These are phyloP conservation scores for Diorhabda sublineata DNA, from an alignment of 1,140 invertebrate species.

Conservation along the genomic window DNA sequence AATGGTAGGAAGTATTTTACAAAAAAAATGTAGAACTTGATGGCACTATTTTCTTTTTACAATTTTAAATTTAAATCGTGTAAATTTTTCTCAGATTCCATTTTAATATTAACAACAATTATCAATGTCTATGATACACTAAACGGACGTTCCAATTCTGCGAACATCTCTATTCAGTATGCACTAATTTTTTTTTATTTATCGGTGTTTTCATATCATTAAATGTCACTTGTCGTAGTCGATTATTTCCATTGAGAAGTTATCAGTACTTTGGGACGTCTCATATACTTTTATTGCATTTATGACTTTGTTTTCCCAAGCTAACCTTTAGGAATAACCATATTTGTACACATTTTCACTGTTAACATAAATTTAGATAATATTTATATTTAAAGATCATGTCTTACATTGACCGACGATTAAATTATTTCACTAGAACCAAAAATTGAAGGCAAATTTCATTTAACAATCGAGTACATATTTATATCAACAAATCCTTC, in stretches of 20 bases:
- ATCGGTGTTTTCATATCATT: no score
- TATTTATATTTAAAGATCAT: slow-evolving; percentile 13
- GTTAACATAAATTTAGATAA: slow-evolving; percentile 24
- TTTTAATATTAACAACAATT: slow-evolving; percentile 30
- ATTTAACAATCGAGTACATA: no score
- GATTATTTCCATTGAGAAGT: no score
- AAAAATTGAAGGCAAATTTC: no score
- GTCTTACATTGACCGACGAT: not conserved
- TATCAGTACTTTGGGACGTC: not conserved
- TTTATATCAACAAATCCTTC: no score
- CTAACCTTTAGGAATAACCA: slow-evolving; percentile 29
- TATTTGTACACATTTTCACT: slow-evolving; percentile 19
- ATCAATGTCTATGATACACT: slow-evolving; percentile 14
- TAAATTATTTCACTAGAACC: no score
- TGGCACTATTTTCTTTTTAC: slow-evolving; percentile 35
- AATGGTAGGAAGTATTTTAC: slow-evolving; percentile 25
- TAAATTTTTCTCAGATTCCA: slow-evolving; percentile 40
- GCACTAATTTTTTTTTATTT: no score
- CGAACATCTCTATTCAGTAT: no score
- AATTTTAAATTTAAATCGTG: slow-evolving; percentile 25
- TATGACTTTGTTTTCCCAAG: slow-evolving; percentile 32
- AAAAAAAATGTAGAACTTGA: slow-evolving; percentile 39
- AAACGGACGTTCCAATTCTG: no score
- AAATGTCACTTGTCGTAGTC: no score
- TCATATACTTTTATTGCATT: slow-evolving; percentile 30